Evolutionary conservation across 1,140 invertebrate genomes (phyloP).

Genomic region (Teleogryllus occipitalis): DNA sequence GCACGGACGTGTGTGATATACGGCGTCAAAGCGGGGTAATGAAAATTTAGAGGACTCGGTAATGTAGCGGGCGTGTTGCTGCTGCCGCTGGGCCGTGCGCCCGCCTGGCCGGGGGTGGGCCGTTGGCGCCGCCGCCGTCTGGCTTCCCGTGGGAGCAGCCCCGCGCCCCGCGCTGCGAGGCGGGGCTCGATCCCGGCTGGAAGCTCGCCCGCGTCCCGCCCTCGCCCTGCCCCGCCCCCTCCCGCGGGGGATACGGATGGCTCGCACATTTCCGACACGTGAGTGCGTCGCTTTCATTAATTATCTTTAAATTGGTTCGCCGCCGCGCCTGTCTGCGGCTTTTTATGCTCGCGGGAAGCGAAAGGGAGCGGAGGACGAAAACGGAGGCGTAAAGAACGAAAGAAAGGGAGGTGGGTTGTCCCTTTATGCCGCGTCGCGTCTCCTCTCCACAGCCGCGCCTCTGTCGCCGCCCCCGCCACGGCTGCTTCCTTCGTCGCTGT

Average conservation of each 20-base stretch:
- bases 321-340: background rate
- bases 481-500: background rate
- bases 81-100: background rate
- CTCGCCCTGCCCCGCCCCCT: background rate
- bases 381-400: background rate
- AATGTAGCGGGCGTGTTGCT: background rate
- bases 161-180: no score
- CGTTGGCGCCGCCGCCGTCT: background rate
- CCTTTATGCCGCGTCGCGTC: background rate
- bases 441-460: background rate
- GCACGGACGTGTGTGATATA: background rate
- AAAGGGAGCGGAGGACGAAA: background rate
- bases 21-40: background rate
- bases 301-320: conserved; percentile 18
- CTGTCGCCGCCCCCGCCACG: background rate
- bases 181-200: background rate
- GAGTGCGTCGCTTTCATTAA: conserved; percentile 15
- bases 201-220: background rate
- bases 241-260: background rate
- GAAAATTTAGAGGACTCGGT: background rate
- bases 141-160: background rate
- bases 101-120: background rate
- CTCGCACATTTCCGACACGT: background rate
- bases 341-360: background rate
- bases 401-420: background rate